Evolutionary conservation across 2,113 vertebrate genomes (phyloP).

Genomic region (Silurus meridionalis): DNA sequence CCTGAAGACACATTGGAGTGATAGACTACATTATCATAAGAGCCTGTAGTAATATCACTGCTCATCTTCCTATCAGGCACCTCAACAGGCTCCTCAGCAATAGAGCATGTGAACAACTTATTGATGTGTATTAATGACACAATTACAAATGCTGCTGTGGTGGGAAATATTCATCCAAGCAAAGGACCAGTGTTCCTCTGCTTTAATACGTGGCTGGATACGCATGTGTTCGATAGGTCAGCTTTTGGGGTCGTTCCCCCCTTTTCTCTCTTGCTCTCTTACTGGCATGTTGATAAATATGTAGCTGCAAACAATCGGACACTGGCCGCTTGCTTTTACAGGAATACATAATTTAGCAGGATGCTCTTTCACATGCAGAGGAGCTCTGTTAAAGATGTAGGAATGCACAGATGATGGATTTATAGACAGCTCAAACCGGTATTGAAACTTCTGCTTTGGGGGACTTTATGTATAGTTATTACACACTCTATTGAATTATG

Average conservation of each 20-base stretch:
- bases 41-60: conserved; percentile 59
- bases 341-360: conserved; percentile 63
- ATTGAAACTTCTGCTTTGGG: conserved; percentile 3
- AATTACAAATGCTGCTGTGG: conserved; percentile 46
- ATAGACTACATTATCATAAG: conserved; percentile 67
- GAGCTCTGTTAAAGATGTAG: conserved; percentile 10
- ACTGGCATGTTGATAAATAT: conserved; percentile 53
- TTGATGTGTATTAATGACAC: conserved; percentile 60
- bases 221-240: conserved; percentile 55
- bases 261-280: background rate
- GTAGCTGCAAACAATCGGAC: conserved; percentile 51
- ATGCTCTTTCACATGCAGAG: conserved; percentile 55
- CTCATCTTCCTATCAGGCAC: conserved; percentile 56
- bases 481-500: conserved; percentile 32
- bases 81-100: conserved; percentile 59
- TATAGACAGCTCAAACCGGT: background rate
- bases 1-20: conserved; percentile 52
- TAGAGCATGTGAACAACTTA: conserved; percentile 54
- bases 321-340: conserved; percentile 41
- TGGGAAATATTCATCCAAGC: conserved; percentile 47
- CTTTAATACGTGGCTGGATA: conserved; percentile 50
- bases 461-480: conserved; percentile 25
- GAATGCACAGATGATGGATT: conserved; percentile 27
- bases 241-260: conserved; percentile 37
- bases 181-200: conserved; percentile 55